These are phyloP conservation scores for Agrochola macilenta DNA, from an alignment of 2,888 invertebrate genomes.

Conservation along the genomic window DNA sequence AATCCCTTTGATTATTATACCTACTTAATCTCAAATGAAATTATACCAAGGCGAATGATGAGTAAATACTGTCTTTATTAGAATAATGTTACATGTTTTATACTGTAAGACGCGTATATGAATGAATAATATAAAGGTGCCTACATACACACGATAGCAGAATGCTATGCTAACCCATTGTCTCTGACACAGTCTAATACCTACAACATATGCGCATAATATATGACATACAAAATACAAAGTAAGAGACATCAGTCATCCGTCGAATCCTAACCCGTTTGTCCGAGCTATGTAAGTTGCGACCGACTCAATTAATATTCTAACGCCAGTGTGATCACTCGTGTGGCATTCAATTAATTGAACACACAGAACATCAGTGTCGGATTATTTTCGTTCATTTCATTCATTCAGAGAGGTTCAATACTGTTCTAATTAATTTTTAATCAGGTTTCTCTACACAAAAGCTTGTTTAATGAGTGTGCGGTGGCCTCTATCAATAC, in stretches of 20 bases:
- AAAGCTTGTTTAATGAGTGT: constrained; percentile 52
- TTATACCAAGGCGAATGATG: too few relatives aligned
- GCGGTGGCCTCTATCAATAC: constrained; percentile 16
- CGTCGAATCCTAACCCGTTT: constrained; percentile 36
- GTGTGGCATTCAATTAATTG: constrained; percentile 70
- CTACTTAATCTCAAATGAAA: neutral
- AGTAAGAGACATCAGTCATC: constrained; percentile 30
- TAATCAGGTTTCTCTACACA: constrained; percentile 55
- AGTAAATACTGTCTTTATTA: too few relatives aligned
- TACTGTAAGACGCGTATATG: too few relatives aligned
- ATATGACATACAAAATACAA: constrained; percentile 15
- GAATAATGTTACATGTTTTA: too few relatives aligned
- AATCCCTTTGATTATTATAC: neutral
- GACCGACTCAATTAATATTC: constrained; percentile 72
- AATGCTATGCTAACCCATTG: neutral
- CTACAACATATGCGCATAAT: neutral
- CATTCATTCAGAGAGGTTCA: constrained; percentile 55
- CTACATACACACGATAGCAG: too few relatives aligned
- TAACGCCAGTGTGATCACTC: constrained; percentile 65
- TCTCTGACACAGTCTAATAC: neutral
- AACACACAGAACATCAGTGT: constrained; percentile 65
- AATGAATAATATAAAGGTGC: too few relatives aligned
- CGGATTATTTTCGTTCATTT: constrained; percentile 63
- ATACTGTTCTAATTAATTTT: constrained; percentile 64
- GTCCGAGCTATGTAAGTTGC: constrained; percentile 44